A percentile compares a stretch with the other conserved stretches of the same genome.
Evolutionary conservation across 2,888 invertebrate species (phyloP).

Genomic region (Phanerotoma sp.): DNA sequence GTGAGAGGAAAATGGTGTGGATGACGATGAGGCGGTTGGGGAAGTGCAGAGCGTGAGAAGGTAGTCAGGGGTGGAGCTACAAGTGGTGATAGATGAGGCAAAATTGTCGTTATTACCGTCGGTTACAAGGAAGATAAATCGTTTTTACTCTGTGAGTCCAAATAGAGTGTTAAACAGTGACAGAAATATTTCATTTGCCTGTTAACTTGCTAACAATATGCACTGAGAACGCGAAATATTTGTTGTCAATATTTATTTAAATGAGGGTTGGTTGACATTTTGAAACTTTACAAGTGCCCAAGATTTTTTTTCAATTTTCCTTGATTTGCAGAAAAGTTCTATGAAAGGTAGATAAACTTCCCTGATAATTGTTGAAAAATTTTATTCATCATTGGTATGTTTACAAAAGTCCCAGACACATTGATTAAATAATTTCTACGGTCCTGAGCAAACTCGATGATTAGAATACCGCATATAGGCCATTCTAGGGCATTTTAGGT

Average conservation of each 20-base stretch:
- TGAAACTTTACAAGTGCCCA: too few species aligned
- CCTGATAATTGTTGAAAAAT: not conserved
- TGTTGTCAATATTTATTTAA: too few species aligned
- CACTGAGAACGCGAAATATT: too few species aligned
- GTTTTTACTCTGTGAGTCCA: constrained; percentile 21
- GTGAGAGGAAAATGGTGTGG: constrained; percentile 16
- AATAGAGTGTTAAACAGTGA: constrained; percentile 2
- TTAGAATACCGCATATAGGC: constrained; percentile 2
- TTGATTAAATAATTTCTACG: constrained; percentile 5
- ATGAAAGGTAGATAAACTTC: too few species aligned
- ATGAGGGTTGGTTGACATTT: too few species aligned
- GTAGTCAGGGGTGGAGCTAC: constrained; percentile 51
- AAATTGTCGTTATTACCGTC: constrained; percentile 51
- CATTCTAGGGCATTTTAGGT: constrained; percentile 18
- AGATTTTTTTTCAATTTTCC: too few species aligned
- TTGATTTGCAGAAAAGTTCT: too few species aligned
- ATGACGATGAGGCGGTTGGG: constrained; percentile 4
- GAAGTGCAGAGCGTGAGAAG: constrained; percentile 28
- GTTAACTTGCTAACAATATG: too few species aligned
- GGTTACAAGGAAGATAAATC: constrained; percentile 39
- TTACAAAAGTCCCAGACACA: too few species aligned
- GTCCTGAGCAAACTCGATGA: not conserved
- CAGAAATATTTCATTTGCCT: not conserved
- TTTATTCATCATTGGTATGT: too few species aligned
- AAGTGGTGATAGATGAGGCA: constrained; percentile 56